Base-by-base conservation (phyloP, 2,888 invertebrate genomes). In the Eilema sororculum region DNA sequence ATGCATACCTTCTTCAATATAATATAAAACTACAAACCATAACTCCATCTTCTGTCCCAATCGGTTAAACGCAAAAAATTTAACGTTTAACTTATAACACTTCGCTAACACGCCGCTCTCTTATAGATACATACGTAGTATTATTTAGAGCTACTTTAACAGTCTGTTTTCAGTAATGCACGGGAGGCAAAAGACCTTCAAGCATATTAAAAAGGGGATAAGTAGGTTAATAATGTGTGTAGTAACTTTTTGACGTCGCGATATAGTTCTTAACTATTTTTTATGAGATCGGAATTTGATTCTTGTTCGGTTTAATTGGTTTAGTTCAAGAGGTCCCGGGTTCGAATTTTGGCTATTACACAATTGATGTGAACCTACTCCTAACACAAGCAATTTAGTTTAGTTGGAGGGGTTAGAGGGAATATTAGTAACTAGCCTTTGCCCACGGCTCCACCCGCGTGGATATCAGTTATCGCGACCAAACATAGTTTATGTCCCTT, bases 151-250 rank as follows among this genome's bases (percentile, higher is more conserved):
- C 68, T 74, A 76, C 24, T 65, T 69, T 33, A 71, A 75, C 69
- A 65, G 67, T 63, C 57, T 74, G 82, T 73, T 81, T 77, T 68
- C 74, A 77, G 68, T 74, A 70, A 79, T 71, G 73, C 58, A 41
- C 24, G 57, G n/a, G 58, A 62, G 56, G 56, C 3, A 24, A 65
- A n/a, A 67, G 46, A 65, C 63, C 68, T 69, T 72, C 65, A 72
- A 72, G 66, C 72, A 37, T 61, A 37, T n/a, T 28, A 10, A 9
- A 30, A 30, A 58, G 12, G 57, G 67, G 67, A 58, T 62, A 33
- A 30, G 63, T 46, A 72, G 67, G 20, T 24, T 58, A 24, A 3
- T 58, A 10, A n/a, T 24, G 16, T n/a, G 22, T 20, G 6, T 46
- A 3, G 20, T 20, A 20, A 46, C 0, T 0, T 46, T 16, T 46